These are phyloP conservation scores for Brachyptera putata DNA, from an alignment of 2,888 invertebrate species.

Conservation along the genomic window DNA sequence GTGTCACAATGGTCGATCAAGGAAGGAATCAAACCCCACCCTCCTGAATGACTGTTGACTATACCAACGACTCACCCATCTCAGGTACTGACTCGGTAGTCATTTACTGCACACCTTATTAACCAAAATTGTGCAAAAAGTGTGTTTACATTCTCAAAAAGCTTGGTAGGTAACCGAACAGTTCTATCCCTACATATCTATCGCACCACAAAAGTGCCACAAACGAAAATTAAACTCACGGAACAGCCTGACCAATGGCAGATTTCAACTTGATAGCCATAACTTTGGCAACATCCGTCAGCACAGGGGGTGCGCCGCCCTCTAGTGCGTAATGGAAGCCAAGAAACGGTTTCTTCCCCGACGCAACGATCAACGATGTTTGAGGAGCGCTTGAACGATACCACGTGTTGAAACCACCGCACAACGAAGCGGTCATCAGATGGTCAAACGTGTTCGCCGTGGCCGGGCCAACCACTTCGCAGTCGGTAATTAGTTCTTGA, in stretches of 20 bases:
- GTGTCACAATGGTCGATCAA: too few species aligned
- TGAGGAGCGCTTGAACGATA: constrained; percentile 70
- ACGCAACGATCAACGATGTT: constrained; percentile 68
- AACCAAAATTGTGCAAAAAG: too few species aligned
- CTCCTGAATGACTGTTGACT: too few species aligned
- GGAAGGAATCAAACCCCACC: too few species aligned
- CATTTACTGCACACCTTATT: too few species aligned
- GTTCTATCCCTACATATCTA: too few species aligned
- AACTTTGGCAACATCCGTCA: constrained; percentile 89
- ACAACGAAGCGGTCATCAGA: constrained; percentile 72
- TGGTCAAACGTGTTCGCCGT: constrained; percentile 80
- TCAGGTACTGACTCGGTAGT: too few species aligned
- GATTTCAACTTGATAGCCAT: constrained; percentile 84
- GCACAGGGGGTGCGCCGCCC: constrained; percentile 73
- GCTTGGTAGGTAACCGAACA: too few species aligned
- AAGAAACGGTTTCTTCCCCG: constrained; percentile 78
- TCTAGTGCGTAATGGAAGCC: constrained; percentile 89
- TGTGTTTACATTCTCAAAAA: too few species aligned
- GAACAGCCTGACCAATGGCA: constrained; percentile 53
- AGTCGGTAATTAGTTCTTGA: constrained; percentile 70
- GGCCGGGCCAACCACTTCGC: constrained; percentile 68
- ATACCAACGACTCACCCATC: too few species aligned
- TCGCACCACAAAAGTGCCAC: too few species aligned
- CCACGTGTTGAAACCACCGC: constrained; percentile 67
- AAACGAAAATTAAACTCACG: too few species aligned